These are phyloP conservation scores for Crenuchus spilurus DNA, from an alignment of 2,797 vertebrate genomes.

Conservation along the genomic window DNA sequence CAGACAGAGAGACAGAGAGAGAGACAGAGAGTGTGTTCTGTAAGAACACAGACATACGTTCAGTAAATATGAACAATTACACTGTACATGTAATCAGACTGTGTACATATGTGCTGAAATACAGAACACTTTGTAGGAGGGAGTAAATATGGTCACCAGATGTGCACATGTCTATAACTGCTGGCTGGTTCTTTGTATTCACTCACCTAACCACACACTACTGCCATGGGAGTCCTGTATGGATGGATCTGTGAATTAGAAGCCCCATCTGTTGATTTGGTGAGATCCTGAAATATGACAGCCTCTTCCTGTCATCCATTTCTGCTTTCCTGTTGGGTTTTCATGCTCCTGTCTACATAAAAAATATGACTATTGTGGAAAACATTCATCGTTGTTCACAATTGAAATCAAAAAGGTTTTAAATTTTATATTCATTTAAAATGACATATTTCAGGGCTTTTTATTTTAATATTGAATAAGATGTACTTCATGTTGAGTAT, in stretches of 20 bases:
- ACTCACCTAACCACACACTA: not conserved
- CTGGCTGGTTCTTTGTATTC: not conserved
- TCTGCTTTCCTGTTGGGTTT: too few relatives aligned
- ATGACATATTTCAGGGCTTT: too few relatives aligned
- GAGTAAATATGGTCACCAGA: conserved; percentile 59
- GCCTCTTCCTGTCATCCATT: not conserved
- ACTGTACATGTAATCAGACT: not conserved
- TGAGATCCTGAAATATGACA: not conserved
- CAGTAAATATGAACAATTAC: not conserved
- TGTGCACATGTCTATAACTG: conserved; percentile 48
- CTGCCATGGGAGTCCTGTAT: conserved; percentile 34
- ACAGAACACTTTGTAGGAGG: not conserved
- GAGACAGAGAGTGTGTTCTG: not conserved
- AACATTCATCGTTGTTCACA: too few relatives aligned
- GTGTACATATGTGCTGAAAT: not conserved
- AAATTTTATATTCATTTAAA: too few relatives aligned
- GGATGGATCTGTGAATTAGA: not conserved
- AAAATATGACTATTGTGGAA: too few relatives aligned
- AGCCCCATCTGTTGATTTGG: not conserved
- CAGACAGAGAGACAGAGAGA: not conserved
- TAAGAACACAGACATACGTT: not conserved
- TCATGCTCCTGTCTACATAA: too few relatives aligned
- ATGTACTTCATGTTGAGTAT: too few relatives aligned
- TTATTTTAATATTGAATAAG: too few relatives aligned
- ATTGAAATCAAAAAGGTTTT: too few relatives aligned